Conservation (phyloP, 2,797 vertebrate genomes). For the Mormyrops attenuatus region DNA sequence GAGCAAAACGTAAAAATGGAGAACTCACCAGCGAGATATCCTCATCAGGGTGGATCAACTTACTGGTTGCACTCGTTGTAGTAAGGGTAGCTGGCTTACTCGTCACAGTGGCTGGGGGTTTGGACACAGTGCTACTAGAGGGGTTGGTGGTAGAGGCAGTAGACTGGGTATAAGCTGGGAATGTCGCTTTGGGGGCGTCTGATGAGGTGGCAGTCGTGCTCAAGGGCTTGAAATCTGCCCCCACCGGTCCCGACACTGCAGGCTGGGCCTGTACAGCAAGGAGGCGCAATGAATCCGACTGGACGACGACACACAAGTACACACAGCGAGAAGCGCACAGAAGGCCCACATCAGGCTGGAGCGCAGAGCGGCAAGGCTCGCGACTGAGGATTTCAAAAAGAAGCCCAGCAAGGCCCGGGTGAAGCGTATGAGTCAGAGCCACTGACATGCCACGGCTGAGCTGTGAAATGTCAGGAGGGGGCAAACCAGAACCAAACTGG, state of each 20-base stretch:
- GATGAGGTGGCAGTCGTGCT: constrained; percentile 71
- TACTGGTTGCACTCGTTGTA: constrained; percentile 99
- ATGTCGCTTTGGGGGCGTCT: constrained; percentile 90
- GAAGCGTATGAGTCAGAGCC: neutral
- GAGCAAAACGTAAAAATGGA: constrained; percentile 54
- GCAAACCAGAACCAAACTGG: neutral
- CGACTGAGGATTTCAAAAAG: neutral
- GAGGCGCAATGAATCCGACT: neutral
- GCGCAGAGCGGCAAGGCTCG: neutral
- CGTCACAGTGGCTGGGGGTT: constrained; percentile 84
- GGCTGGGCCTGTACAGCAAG: constrained; percentile 76
- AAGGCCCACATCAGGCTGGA: no score
- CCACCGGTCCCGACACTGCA: constrained; percentile 74
- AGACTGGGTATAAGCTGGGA: constrained; percentile 97
- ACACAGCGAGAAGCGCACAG: neutral
- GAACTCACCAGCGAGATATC: constrained; percentile 99
- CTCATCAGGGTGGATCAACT: constrained; percentile 99
- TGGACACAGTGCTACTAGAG: constrained; percentile 90
- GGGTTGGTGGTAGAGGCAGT: constrained; percentile 80
- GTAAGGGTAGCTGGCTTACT: constrained; percentile 97
- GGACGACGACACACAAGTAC: neutral
- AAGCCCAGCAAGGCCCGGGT: neutral
- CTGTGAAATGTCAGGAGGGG: neutral
- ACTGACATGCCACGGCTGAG: constrained; percentile 8
- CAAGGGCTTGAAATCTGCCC: constrained; percentile 81